Conservation (phyloP, 2,113 vertebrate genomes). For the Paratilapia polleni region DNA sequence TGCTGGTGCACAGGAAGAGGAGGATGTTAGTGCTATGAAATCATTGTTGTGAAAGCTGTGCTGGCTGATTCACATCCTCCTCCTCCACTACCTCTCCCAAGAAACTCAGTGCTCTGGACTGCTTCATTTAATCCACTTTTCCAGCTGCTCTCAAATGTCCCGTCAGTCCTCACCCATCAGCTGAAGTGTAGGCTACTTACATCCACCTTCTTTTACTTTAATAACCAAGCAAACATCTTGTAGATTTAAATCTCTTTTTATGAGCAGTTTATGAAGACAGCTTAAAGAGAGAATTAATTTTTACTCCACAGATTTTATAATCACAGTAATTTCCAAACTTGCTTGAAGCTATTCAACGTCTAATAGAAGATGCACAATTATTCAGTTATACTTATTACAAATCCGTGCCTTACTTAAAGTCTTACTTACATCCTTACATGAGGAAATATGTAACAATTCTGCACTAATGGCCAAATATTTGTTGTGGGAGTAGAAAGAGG, state of each 20-base stretch:
- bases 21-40: slow-evolving; percentile 67
- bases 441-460: slow-evolving; percentile 49
- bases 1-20: slow-evolving; percentile 69
- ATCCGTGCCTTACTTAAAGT: slow-evolving; percentile 9
- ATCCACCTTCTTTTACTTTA: slow-evolving; percentile 1
- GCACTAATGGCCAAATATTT: slow-evolving; percentile 61
- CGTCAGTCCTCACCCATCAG: slow-evolving; percentile 33
- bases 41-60: slow-evolving; percentile 75
- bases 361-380: not conserved
- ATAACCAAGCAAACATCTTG: not conserved
- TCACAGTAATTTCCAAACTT: not conserved
- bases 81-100: slow-evolving; percentile 54
- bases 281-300: not conserved
- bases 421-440: slow-evolving; percentile 32
- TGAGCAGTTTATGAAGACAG: not conserved
- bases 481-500: slow-evolving; percentile 42
- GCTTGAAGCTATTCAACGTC: no score
- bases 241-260: not conserved
- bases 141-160: slow-evolving; percentile 59
- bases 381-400: slow-evolving; percentile 22
- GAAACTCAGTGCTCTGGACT: slow-evolving; percentile 33
- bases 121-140: slow-evolving; percentile 53
- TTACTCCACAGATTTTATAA: not conserved
- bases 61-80: slow-evolving; percentile 72
- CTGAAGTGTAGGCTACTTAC: not conserved